phyloP scores from a whole-genome alignment of 2,888 invertebrate species.

The Masnerella sp. region DNA sequence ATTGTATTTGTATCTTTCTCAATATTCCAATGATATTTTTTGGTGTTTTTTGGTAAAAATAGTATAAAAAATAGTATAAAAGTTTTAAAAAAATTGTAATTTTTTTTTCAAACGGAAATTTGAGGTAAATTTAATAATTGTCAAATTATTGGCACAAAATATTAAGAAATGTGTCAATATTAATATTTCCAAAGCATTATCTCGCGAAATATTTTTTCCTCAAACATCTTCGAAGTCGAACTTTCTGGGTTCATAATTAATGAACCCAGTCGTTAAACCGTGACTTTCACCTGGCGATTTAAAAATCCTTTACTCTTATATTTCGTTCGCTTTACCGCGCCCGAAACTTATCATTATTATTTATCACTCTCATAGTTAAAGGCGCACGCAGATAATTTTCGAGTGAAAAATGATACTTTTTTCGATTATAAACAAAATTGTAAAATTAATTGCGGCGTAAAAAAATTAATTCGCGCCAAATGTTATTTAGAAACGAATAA shows the following conservation, averaged over 20 bases:
- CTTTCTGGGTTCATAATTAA: conserved; percentile 49
- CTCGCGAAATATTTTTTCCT: conserved; percentile 31
- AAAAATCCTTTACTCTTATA: conserved; percentile 47
- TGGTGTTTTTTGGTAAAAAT: too few relatives aligned
- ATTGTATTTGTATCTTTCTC: too few relatives aligned
- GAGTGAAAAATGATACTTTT: conserved; percentile 9
- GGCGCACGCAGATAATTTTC: conserved; percentile 7
- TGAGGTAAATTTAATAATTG: too few relatives aligned
- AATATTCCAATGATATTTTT: too few relatives aligned
- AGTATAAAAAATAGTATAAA: too few relatives aligned
- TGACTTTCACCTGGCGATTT: conserved; percentile 55
- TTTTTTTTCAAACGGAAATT: too few relatives aligned
- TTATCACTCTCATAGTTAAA: conserved; percentile 46
- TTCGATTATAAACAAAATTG: not conserved
- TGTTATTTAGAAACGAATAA: too few relatives aligned
- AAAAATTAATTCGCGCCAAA: not conserved
- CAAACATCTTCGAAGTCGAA: conserved; percentile 29
- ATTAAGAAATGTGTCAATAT: too few relatives aligned
- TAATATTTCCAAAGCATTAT: too few relatives aligned
- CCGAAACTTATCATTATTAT: conserved; percentile 52
- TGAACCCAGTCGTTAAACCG: conserved; percentile 51
- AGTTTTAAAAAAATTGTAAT: too few relatives aligned
- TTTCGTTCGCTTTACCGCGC: conserved; percentile 35
- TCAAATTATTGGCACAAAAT: too few relatives aligned
- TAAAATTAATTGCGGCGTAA: not conserved